phyloP scores from a whole-genome alignment of 2,113 vertebrate species.

The Rutilus rutilus region DNA sequence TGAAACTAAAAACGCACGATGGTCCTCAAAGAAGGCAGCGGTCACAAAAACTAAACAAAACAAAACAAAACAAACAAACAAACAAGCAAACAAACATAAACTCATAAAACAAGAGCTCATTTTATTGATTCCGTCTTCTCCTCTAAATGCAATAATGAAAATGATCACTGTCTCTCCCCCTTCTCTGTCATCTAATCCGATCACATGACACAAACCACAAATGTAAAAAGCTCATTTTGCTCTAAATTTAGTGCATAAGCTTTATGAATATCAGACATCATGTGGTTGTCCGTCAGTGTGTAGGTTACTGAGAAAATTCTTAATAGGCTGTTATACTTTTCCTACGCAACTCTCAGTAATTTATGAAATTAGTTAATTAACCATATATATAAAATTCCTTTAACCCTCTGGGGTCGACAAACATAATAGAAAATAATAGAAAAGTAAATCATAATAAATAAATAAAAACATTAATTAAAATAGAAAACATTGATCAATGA shows the following conservation, averaged over 20 bases:
- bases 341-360: neutral
- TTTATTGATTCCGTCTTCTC: neutral
- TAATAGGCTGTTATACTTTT: neutral
- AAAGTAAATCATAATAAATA: neutral
- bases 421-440: neutral
- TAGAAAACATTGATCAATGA: too few relatives aligned
- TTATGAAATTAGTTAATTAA: neutral
- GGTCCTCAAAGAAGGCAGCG: neutral
- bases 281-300: neutral
- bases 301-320: neutral
- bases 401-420: too few relatives aligned
- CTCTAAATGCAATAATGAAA: neutral
- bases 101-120: neutral
- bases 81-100: neutral
- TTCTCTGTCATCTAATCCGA: neutral
- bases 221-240: neutral
- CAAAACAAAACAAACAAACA: neutral
- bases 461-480: too few relatives aligned
- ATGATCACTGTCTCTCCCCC: neutral
- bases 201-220: constrained; percentile 15
- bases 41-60: neutral
- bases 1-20: neutral
- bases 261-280: neutral
- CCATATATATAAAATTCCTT: neutral
- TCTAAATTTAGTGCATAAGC: neutral